Percentiles rank a stretch among this genome's conserved stretches.
These are phyloP conservation scores for Cantharis lateralis DNA, from an alignment of 2,888 invertebrate genomes.

Conservation along the genomic window DNA sequence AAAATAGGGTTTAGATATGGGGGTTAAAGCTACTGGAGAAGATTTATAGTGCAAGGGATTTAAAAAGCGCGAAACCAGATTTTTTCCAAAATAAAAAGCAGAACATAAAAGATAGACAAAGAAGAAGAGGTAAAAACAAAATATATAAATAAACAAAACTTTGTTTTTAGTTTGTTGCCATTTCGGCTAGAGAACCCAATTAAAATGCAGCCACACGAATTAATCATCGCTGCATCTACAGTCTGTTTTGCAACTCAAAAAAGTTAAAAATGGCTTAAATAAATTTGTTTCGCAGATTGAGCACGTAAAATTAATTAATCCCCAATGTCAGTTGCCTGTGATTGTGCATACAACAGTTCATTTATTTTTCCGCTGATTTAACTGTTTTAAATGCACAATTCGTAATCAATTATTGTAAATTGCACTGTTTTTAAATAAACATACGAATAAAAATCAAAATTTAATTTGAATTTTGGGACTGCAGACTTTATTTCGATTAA, in stretches of 20 bases:
- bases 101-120: neutral
- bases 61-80: neutral
- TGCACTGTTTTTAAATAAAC: neutral
- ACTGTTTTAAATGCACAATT: neutral
- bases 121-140: neutral
- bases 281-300: neutral
- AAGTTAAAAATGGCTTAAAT: neutral
- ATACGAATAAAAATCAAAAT: no score
- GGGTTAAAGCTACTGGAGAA: neutral
- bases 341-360: neutral
- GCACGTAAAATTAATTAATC: neutral
- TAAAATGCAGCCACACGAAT: neutral
- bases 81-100: neutral
- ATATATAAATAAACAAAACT: neutral
- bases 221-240: neutral
- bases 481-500: no score
- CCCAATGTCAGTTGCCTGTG: neutral
- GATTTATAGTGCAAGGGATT: neutral
- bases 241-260: neutral
- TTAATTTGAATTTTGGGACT: no score
- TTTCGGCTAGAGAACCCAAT: neutral
- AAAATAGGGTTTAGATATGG: neutral
- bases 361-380: neutral
- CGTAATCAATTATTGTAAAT: neutral
- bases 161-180: neutral